Percentiles rank a stretch among this genome's conserved stretches.
Conservation (phyloP, 2,888 invertebrate genomes). For the Cactoblastis cactorum region DNA sequence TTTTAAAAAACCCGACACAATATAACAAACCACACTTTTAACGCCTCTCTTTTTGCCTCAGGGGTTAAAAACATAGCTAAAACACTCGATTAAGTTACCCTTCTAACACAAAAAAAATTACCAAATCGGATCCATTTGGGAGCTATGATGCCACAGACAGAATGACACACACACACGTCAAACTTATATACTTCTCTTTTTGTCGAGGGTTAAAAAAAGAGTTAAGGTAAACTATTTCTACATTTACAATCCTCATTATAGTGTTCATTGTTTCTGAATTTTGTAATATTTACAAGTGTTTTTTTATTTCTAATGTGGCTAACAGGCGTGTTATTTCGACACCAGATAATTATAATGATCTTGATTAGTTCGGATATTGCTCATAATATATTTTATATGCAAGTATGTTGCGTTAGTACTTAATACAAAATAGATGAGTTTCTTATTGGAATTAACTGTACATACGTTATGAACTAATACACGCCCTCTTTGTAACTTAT, state of each 20-base stretch:
- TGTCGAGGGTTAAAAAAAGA: too few relatives aligned
- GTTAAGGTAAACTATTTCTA: too few relatives aligned
- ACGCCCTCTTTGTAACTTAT: background rate
- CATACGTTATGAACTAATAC: background rate
- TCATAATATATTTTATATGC: background rate
- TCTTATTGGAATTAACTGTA: background rate
- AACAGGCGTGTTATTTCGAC: background rate
- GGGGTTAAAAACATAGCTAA: too few relatives aligned
- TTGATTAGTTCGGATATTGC: background rate
- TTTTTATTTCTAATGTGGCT: background rate
- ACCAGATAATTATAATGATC: background rate
- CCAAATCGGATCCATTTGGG: too few relatives aligned
- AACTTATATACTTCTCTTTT: too few relatives aligned
- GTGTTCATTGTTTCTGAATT: background rate
- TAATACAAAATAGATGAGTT: background rate
- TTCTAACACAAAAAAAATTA: too few relatives aligned
- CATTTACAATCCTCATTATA: background rate
- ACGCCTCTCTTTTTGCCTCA: too few relatives aligned
- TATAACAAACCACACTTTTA: too few relatives aligned
- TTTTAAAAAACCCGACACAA: too few relatives aligned
- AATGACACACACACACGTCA: too few relatives aligned
- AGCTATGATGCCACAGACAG: too few relatives aligned
- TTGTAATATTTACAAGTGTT: slow-evolving; percentile 1
- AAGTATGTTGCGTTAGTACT: background rate
- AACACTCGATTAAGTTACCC: too few relatives aligned